Conservation (phyloP, 2,797 vertebrate species). For the Dipus sagitta region DNA sequence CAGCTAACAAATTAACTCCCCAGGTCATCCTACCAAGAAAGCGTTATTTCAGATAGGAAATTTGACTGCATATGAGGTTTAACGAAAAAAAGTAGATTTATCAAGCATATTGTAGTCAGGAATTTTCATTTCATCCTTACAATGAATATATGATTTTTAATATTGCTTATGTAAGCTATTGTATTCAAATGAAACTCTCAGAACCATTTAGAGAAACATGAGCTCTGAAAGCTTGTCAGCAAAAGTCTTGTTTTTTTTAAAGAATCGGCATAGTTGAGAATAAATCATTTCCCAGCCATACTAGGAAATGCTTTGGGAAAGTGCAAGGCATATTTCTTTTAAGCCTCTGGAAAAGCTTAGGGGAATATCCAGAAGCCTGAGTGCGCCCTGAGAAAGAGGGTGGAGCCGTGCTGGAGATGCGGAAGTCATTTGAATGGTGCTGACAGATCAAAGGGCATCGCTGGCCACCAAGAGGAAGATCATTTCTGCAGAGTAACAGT, state of each 20-base stretch:
- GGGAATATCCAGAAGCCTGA: not conserved
- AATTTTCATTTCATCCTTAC: slow-evolving; percentile 19
- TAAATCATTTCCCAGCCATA: slow-evolving; percentile 19
- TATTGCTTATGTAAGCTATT: slow-evolving; percentile 36
- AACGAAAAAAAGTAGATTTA: slow-evolving; percentile 47
- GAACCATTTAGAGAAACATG: slow-evolving; percentile 21
- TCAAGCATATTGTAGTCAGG: slow-evolving; percentile 40
- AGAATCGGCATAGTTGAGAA: slow-evolving; percentile 5
- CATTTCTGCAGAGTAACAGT: slow-evolving; percentile 44
- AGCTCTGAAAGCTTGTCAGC: slow-evolving; percentile 36
- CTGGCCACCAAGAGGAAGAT: slow-evolving; percentile 49
- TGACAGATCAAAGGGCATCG: slow-evolving; percentile 48
- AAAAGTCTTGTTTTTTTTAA: slow-evolving; percentile 29
- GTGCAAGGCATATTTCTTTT: not conserved
- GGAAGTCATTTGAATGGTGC: slow-evolving; percentile 56
- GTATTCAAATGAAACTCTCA: slow-evolving; percentile 35
- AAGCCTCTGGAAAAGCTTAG: not conserved
- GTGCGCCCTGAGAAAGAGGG: slow-evolving; percentile 47
- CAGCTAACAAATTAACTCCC: not conserved
- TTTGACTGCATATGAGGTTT: slow-evolving; percentile 17
- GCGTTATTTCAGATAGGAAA: slow-evolving; percentile 25
- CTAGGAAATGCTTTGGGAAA: not conserved
- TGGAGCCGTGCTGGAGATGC: slow-evolving; percentile 40
- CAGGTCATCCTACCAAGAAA: slow-evolving; percentile 18
- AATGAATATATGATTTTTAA: slow-evolving; percentile 15